These are phyloP conservation scores for Cheirogaleus major DNA, from an alignment of 2,797 vertebrate species.

Conservation along the genomic window DNA sequence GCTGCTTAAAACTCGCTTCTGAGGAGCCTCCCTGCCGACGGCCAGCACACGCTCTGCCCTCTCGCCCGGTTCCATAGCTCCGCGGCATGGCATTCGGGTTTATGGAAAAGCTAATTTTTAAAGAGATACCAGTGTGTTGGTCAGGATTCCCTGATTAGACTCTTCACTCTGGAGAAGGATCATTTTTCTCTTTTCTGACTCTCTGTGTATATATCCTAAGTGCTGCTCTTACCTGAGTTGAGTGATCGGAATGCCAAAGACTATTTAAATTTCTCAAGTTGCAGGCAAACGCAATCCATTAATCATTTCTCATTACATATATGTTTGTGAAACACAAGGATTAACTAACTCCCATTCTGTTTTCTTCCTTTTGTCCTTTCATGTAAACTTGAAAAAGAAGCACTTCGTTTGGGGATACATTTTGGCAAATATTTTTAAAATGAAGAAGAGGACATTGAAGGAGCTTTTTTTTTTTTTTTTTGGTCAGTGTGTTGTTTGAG, in stretches of 20 bases:
- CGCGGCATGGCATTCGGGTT: fast-evolving
- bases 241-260: neutral
- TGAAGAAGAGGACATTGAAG: neutral
- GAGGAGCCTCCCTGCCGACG: fast-evolving
- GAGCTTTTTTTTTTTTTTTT: too few species aligned
- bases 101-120: neutral
- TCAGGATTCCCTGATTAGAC: neutral
- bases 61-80: neutral
- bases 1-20: neutral
- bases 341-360: fast-evolving
- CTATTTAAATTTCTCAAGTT: neutral
- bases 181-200: neutral
- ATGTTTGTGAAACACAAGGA: neutral
- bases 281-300: fast-evolving
- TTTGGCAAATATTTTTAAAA: neutral
- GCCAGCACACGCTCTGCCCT: fast-evolving
- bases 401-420: neutral
- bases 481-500: neutral
- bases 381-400: neutral
- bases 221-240: neutral
- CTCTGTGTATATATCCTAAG: neutral
- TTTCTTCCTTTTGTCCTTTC: neutral
- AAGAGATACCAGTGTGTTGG: neutral
- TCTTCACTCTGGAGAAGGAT: neutral
- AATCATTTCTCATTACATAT: neutral